Evolutionary conservation across 2,113 vertebrate genomes (phyloP).

Genomic region (Catagonus wagneri): DNA sequence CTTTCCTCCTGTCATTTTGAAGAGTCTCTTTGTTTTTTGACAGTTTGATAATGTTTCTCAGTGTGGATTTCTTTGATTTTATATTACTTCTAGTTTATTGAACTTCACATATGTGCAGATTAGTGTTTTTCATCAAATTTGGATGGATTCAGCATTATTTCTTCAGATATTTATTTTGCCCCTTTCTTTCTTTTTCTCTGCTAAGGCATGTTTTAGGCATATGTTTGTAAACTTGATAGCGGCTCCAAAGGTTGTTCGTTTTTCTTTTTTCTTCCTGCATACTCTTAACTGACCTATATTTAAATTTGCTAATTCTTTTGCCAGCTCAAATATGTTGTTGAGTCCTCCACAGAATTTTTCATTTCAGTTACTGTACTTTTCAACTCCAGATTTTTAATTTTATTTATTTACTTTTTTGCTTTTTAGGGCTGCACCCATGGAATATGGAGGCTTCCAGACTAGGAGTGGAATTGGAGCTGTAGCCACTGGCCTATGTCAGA

Average conservation of each 20-base stretch:
- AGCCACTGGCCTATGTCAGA: too few relatives aligned
- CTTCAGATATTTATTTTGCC: background rate
- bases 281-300: background rate
- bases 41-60: background rate
- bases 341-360: background rate
- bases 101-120: background rate
- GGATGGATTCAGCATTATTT: background rate
- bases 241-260: background rate
- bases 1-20: background rate
- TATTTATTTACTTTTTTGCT: too few relatives aligned
- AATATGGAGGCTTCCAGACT: too few relatives aligned
- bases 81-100: background rate
- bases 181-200: background rate
- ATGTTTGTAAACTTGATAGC: background rate
- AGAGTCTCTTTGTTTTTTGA: background rate
- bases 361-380: background rate
- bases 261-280: background rate
- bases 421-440: too few relatives aligned
- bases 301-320: background rate
- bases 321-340: background rate
- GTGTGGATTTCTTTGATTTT: background rate
- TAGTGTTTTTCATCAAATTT: background rate
- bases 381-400: background rate
- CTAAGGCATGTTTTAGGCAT: background rate
- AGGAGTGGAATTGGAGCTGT: too few relatives aligned